Conservation (phyloP, 2,888 invertebrate genomes). For the Rhimphoctona megacephalus region DNA sequence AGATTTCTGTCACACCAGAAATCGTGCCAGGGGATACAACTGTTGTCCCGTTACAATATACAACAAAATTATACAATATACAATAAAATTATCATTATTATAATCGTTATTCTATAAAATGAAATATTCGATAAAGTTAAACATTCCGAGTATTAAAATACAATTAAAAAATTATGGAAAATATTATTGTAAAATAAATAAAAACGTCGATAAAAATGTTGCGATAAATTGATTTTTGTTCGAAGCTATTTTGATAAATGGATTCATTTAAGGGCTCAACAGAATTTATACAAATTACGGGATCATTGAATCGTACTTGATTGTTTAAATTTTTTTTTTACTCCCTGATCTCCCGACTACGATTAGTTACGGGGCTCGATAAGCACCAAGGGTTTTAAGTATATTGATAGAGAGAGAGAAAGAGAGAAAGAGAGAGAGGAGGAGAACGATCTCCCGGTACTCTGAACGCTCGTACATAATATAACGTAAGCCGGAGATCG, state of each 20-base stretch:
- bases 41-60: too few species aligned
- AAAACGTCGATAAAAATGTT: background rate
- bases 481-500: conserved; percentile 65
- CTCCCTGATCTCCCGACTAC: background rate
- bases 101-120: background rate
- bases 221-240: background rate
- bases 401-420: conserved; percentile 22
- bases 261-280: background rate
- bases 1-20: too few species aligned
- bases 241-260: background rate
- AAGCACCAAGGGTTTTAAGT: conserved; percentile 31
- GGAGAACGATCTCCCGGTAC: conserved; percentile 42
- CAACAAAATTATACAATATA: background rate
- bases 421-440: conserved; percentile 26
- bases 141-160: background rate
- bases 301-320: background rate
- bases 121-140: background rate
- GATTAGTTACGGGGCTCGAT: conserved; percentile 31
- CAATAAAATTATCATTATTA: background rate
- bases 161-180: background rate
- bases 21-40: too few species aligned
- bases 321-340: background rate
- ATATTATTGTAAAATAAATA: background rate
- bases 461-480: conserved; percentile 15
- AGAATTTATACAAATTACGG: background rate